phyloP scores from a whole-genome alignment of 2,888 invertebrate genomes.

The Ischnus inquisitorius region DNA sequence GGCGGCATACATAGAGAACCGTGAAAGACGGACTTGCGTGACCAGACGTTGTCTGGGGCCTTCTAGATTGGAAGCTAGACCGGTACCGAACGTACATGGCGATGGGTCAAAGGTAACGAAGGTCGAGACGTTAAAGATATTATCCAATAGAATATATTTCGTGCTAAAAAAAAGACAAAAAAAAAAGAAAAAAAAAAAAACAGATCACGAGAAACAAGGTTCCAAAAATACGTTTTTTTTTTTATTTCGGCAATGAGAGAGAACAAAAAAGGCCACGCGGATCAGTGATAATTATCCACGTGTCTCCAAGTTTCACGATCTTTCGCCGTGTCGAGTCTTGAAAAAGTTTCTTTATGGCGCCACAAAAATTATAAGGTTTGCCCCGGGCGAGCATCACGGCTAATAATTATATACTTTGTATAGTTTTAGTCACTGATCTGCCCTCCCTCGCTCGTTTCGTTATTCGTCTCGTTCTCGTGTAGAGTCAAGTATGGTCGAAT shows the following conservation, averaged over 20 bases:
- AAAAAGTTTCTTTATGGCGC: slow-evolving; percentile 81
- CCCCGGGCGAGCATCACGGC: slow-evolving; percentile 76
- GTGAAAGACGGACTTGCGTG: slow-evolving; percentile 67
- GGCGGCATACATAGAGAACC: slow-evolving; percentile 54
- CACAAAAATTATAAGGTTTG: slow-evolving; percentile 85
- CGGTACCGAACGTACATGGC: slow-evolving; percentile 34
- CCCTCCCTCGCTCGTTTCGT: slow-evolving; percentile 55
- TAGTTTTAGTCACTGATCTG: slow-evolving; percentile 62
- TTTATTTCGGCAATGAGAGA: neutral
- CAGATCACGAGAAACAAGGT: slow-evolving; percentile 1
- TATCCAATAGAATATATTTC: neutral
- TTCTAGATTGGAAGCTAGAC: slow-evolving; percentile 68
- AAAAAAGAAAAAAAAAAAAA: slow-evolving; percentile 72
- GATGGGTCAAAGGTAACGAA: slow-evolving; percentile 70
- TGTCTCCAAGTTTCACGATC: slow-evolving; percentile 80
- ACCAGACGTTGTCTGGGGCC: slow-evolving; percentile 67
- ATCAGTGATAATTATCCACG: slow-evolving; percentile 82
- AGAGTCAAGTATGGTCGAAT: slow-evolving; percentile 65
- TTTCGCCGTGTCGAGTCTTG: slow-evolving; percentile 29
- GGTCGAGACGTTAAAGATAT: slow-evolving; percentile 66
- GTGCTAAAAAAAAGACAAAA: neutral
- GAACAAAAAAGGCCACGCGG: neutral
- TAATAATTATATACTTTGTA: slow-evolving; percentile 84
- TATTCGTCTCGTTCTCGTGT: slow-evolving; percentile 56
- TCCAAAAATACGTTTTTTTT: neutral